These are phyloP conservation scores for Aromia moschata DNA, from an alignment of 2,888 invertebrate species.

Conservation along the genomic window DNA sequence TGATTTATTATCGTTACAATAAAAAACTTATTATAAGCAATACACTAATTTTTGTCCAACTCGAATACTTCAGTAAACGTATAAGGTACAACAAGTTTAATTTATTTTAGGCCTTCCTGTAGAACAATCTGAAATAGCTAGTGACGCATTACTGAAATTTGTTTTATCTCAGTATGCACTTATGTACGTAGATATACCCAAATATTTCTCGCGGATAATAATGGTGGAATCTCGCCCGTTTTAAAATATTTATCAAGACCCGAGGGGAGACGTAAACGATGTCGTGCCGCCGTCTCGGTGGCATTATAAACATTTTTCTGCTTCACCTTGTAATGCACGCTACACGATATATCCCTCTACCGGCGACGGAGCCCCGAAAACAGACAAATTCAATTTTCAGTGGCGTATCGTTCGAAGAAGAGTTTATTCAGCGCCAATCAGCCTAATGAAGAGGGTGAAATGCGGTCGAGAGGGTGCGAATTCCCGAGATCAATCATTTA, in stretches of 20 bases:
- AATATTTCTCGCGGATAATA: neutral
- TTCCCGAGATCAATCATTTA: conserved; percentile 25
- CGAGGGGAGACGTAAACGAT: neutral
- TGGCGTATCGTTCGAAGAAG: conserved; percentile 17
- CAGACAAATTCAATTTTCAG: conserved; percentile 23
- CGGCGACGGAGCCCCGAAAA: conserved; percentile 4
- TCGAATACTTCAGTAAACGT: no score
- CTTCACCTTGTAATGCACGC: conserved; percentile 1
- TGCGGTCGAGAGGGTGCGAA: conserved; percentile 14
- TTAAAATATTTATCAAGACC: neutral
- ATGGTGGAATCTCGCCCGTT: neutral
- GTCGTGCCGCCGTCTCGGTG: neutral
- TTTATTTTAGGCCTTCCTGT: no score
- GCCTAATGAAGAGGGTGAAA: conserved; percentile 23
- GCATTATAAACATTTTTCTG: neutral
- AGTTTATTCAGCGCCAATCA: conserved; percentile 23
- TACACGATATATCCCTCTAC: conserved; percentile 3
- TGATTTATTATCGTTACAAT: no score
- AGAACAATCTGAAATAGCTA: no score
- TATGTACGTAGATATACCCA: neutral
- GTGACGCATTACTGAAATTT: no score
- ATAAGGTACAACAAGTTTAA: no score
- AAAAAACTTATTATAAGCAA: no score
- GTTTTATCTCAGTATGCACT: neutral
- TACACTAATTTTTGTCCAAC: no score